These are phyloP conservation scores for Martes martes DNA, from an alignment of 2,113 vertebrate species.

Conservation along the genomic window DNA sequence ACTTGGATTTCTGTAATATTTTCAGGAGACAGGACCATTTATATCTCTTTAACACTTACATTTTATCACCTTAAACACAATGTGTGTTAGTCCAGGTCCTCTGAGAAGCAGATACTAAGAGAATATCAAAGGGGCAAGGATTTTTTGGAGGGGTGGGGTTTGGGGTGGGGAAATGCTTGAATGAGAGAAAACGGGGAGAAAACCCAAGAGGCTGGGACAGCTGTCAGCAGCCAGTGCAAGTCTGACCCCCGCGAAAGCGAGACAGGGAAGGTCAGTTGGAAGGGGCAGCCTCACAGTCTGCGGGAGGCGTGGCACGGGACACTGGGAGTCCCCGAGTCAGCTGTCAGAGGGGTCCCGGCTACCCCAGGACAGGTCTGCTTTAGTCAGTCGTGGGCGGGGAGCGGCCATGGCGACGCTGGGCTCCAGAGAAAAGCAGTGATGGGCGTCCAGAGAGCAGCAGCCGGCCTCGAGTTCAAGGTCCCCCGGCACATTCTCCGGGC, in stretches of 20 bases:
- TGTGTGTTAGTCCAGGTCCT: neutral
- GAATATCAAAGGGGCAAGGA: neutral
- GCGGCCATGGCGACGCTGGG: rapidly evolving
- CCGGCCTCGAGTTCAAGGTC: neutral
- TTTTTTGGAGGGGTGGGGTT: no score
- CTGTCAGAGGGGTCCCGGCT: neutral
- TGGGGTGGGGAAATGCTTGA: neutral
- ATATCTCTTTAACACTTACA: neutral
- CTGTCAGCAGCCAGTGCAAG: neutral
- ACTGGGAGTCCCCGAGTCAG: neutral
- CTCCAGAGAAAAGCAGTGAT: neutral
- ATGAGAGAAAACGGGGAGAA: neutral
- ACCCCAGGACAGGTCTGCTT: rapidly evolving
- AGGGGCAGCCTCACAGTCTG: neutral
- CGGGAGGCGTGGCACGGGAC: neutral
- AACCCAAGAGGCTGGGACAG: neutral
- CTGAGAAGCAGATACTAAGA: neutral
- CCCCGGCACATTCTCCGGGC: neutral
- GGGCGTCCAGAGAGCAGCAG: neutral
- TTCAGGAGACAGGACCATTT: neutral
- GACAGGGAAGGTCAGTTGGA: neutral
- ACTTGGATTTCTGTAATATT: constrained; percentile 2
- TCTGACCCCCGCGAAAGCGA: neutral
- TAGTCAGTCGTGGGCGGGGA: neutral
- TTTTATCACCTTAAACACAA: neutral